Evolutionary conservation across 2,797 vertebrate genomes (phyloP).

Genomic region (Anguilla marmorata): DNA sequence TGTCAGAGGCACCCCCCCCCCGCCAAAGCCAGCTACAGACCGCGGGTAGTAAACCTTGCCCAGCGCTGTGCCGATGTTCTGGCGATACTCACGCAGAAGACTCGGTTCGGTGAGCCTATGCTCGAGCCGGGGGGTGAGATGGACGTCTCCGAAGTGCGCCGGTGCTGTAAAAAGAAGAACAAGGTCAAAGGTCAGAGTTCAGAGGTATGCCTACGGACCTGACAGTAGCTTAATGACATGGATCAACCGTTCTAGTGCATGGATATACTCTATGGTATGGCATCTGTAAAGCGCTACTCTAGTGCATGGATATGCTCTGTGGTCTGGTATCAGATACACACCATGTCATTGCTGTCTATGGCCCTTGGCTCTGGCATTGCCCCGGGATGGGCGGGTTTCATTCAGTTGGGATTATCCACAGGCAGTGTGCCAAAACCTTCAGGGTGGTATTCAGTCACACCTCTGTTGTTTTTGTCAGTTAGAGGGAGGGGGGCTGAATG

Average conservation of each 20-base stretch:
- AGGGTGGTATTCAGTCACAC: too few species aligned
- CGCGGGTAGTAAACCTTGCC: background rate
- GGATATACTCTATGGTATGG: too few species aligned
- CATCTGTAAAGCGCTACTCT: too few species aligned
- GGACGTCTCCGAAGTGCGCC: conserved; percentile 90
- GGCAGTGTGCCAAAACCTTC: too few species aligned
- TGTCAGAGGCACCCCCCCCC: background rate
- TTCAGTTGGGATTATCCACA: too few species aligned
- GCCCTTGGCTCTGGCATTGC: too few species aligned
- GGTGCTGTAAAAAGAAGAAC: conserved; percentile 72
- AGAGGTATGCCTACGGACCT: background rate
- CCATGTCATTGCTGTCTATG: too few species aligned
- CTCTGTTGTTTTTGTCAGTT: too few species aligned
- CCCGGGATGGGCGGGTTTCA: too few species aligned
- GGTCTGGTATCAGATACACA: too few species aligned
- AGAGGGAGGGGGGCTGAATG: background rate
- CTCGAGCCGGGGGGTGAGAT: conserved; percentile 91
- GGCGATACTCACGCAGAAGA: conserved; percentile 86
- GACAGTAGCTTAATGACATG: background rate
- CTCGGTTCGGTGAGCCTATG: conserved; percentile 87
- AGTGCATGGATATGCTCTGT: too few species aligned
- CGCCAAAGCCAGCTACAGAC: background rate
- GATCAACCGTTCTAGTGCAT: background rate
- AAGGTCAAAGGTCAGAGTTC: background rate
- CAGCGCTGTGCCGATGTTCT: background rate